These are phyloP conservation scores for Sebastes kiyomatsui DNA, from an alignment of 2,797 vertebrate genomes.

Conservation along the genomic window DNA sequence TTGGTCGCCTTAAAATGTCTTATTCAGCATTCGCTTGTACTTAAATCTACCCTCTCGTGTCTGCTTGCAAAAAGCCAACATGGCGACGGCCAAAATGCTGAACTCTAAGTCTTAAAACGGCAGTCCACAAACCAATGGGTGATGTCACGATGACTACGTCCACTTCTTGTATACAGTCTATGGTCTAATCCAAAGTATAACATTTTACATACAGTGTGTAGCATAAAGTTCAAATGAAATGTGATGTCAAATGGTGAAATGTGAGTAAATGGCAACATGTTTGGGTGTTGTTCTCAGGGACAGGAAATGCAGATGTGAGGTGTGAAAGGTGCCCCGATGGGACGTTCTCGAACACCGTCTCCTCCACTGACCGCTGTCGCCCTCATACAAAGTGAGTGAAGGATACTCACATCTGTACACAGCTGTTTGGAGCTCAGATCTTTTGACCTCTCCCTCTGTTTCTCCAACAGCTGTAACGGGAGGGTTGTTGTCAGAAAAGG, in stretches of 20 bases:
- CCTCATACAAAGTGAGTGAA: constrained; percentile 72
- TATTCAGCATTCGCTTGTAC: too few relatives aligned
- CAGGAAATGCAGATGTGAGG: constrained; percentile 30
- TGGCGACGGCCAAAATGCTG: too few relatives aligned
- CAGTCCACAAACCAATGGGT: too few relatives aligned
- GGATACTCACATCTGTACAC: background rate
- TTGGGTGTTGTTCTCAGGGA: constrained; percentile 64
- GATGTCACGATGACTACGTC: too few relatives aligned
- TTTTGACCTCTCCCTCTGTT: constrained; percentile 19
- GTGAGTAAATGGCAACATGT: background rate
- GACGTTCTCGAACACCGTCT: constrained; percentile 67
- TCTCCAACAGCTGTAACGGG: constrained; percentile 67
- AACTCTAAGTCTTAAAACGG: too few relatives aligned
- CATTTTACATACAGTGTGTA: background rate
- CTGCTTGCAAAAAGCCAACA: too few relatives aligned
- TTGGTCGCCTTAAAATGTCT: too few relatives aligned
- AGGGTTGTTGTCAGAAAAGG: constrained; percentile 47
- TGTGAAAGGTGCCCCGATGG: constrained; percentile 65
- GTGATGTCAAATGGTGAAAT: background rate
- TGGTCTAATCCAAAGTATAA: background rate
- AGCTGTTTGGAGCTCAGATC: background rate
- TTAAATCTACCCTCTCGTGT: too few relatives aligned
- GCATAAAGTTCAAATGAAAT: background rate
- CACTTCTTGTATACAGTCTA: too few relatives aligned
- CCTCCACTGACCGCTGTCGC: constrained; percentile 52